A percentile compares a stretch with the other conserved stretches of the same genome.
phyloP scores from a whole-genome alignment of 30 jellyfish, hydroid and myxozoan genomes.

The Catostylus mosaicus region DNA sequence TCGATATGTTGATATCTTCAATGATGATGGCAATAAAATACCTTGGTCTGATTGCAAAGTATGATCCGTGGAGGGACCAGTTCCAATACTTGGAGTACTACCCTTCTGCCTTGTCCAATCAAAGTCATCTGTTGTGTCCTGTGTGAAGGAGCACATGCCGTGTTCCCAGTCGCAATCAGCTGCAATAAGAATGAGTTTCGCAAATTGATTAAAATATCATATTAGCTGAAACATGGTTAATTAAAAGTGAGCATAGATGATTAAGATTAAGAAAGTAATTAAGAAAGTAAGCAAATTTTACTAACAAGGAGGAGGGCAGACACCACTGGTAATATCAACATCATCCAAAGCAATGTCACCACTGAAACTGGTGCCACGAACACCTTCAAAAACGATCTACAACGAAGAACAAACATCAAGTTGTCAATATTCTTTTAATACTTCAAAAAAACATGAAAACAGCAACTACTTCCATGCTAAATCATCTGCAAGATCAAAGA shows the following conservation, averaged over 20 bases:
- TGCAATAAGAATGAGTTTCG: too few relatives aligned
- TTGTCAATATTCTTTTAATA: too few relatives aligned
- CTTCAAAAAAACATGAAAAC: too few relatives aligned
- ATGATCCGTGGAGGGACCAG: constrained; percentile 93
- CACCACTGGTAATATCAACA: constrained; percentile 75
- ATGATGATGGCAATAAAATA: not conserved
- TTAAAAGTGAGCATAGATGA: not conserved
- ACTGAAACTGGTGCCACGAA: constrained; percentile 84
- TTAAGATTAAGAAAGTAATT: not conserved
- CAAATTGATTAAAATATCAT: too few relatives aligned
- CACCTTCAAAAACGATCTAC: constrained; percentile 89
- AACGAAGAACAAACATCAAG: too few relatives aligned
- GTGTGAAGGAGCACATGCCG: constrained; percentile 81
- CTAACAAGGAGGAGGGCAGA: constrained; percentile 84
- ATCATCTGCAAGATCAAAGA: too few relatives aligned
- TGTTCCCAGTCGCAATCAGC: constrained; percentile 95
- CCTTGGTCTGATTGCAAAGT: constrained; percentile 91
- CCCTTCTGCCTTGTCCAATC: constrained; percentile 96
- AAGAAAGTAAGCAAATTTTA: not conserved
- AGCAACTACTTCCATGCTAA: too few relatives aligned
- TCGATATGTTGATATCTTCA: not conserved
- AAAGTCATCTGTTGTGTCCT: constrained; percentile 77
- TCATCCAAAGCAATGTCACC: constrained; percentile 97
- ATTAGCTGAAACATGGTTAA: not conserved
- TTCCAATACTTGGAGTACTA: constrained; percentile 83